Evolutionary conservation across 2,888 invertebrate genomes (phyloP), one percentile per base, ranked within the genome.

Genomic region (Rotaria macrura): DNA sequence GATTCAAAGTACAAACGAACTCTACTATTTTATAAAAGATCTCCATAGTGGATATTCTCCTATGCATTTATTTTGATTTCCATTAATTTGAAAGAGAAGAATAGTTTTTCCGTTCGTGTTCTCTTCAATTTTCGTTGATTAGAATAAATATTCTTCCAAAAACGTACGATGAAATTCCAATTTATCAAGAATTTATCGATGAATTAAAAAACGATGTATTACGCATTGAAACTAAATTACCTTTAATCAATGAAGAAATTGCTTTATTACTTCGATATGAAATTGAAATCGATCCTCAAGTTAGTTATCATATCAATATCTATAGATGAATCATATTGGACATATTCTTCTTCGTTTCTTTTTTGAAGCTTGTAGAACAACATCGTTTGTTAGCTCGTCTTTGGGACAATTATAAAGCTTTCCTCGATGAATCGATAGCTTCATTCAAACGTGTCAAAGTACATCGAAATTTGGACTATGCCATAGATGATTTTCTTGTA

Each of bases 371-470:
- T 23, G 40, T 79, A 40, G 74, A 79, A 79, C 74, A 43, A 43
- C 43, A 79, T 79, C 38, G 38, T 12, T 43, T 25, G 17, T 43
- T 79, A 43, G 25, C 43, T 25, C 74, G 43, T 43, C 2, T 23
- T 38, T 79, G 74, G 74, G n/a, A 43, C 25, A 43, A 40, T 79
- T 79, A 79, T 38, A 79, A 79, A 79, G 6, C 25, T 7, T 12
- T 79, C 23, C 74, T 79, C 3, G 74, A 79, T 23, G 74, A 79
- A 43, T 79, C 74, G 10, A 40, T 43, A 23, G 38, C 40, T 12
- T 79, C 74, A 25, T 79, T 79, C 25, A 79, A 79, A 79, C 74
- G 74, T 40, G 6, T 79, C 14, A 79, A 79, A 79, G 74, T 79
- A 43, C 20, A 10, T 29, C 3, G n/a, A 29, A 29, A 9, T 49